A percentile compares a stretch with the other conserved stretches of the same genome.
These are phyloP conservation scores for Parascotia fuliginaria DNA, from an alignment of 2,888 invertebrate species.

Conservation along the genomic window DNA sequence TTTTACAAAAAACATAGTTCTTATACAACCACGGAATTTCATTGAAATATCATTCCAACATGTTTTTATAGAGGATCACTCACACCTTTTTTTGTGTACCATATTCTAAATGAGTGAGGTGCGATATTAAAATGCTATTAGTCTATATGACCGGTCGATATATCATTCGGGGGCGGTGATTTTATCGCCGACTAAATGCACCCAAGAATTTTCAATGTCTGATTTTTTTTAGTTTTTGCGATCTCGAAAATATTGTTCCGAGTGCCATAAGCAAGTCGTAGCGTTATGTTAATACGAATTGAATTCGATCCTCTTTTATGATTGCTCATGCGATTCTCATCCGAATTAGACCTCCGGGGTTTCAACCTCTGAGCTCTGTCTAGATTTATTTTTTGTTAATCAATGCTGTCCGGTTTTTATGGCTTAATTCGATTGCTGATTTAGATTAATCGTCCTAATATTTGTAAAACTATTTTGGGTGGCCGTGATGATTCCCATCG, in stretches of 20 bases:
- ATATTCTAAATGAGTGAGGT: conserved; percentile 70
- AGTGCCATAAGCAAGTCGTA: conserved; percentile 60
- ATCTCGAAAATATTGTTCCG: conserved; percentile 61
- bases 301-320: conserved; percentile 58
- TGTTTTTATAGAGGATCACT: conserved; percentile 43
- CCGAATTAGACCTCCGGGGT: conserved; percentile 46
- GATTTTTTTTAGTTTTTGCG: conserved; percentile 70
- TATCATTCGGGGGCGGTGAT: conserved; percentile 78
- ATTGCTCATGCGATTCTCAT: conserved; percentile 55
- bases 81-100: conserved; percentile 51
- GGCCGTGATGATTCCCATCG: conserved; percentile 15
- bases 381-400: conserved; percentile 35
- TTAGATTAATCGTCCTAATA: conserved; percentile 14
- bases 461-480: conserved; percentile 6
- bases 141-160: conserved; percentile 72
- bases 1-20: conserved; percentile 33
- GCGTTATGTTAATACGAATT: conserved; percentile 58
- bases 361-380: conserved; percentile 9
- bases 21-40: conserved; percentile 34
- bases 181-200: conserved; percentile 77
- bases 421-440: conserved; percentile 20
- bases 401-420: conserved; percentile 31
- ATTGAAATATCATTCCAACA: conserved; percentile 38
- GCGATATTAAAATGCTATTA: conserved; percentile 83
- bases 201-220: conserved; percentile 75